phyloP scores from a whole-genome alignment of 2,113 vertebrate genomes.

The Ictidomys tridecemlineatus region DNA sequence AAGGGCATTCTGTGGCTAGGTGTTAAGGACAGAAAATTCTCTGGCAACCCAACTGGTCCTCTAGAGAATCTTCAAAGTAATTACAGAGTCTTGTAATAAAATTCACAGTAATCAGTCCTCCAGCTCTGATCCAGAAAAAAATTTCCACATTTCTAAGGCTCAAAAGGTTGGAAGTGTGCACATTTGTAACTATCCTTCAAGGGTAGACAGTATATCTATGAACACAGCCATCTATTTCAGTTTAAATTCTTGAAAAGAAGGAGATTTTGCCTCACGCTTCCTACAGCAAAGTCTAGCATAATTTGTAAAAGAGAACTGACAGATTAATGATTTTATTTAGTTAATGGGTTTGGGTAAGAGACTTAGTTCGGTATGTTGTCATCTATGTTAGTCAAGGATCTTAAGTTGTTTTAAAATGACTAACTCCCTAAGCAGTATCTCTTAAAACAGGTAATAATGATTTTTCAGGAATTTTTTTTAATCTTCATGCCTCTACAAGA shows the following conservation, averaged over 20 bases:
- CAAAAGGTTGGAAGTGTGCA: not conserved
- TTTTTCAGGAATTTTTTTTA: slow-evolving; percentile 27
- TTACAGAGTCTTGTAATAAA: slow-evolving; percentile 70
- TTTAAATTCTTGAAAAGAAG: not conserved
- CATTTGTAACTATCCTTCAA: not conserved
- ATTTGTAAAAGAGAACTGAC: not conserved
- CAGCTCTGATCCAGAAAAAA: slow-evolving; percentile 20
- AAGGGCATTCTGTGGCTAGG: slow-evolving; percentile 53
- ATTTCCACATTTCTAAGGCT: not conserved
- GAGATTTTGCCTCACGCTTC: not conserved
- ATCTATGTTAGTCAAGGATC: not conserved
- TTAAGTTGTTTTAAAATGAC: slow-evolving; percentile 55
- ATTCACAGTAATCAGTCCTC: slow-evolving; percentile 64
- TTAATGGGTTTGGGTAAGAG: slow-evolving; percentile 20
- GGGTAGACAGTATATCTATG: not conserved
- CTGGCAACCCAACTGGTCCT: slow-evolving; percentile 30
- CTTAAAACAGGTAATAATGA: slow-evolving; percentile 24
- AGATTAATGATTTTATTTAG: slow-evolving; percentile 21
- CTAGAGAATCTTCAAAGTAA: slow-evolving; percentile 68
- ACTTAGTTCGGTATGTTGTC: not conserved
- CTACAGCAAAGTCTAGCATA: slow-evolving; percentile 24
- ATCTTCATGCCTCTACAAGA: not conserved
- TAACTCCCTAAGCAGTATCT: not conserved
- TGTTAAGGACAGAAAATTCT: slow-evolving; percentile 60
- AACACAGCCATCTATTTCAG: not conserved